These are phyloP conservation scores for Spizaetus ornatus DNA, from an alignment of 2,113 vertebrate genomes.

Conservation along the genomic window DNA sequence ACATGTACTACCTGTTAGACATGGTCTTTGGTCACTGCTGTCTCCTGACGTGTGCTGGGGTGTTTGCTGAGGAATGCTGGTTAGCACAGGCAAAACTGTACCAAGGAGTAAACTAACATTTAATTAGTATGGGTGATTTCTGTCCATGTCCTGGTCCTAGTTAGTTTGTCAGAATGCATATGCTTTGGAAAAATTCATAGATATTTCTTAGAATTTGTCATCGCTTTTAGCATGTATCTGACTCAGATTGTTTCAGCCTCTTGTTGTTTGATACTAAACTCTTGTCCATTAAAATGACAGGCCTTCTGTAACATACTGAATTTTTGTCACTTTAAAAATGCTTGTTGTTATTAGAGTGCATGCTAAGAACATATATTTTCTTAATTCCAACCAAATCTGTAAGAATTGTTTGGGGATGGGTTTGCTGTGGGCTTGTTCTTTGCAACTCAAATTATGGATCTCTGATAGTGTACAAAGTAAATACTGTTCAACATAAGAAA, in stretches of 20 bases:
- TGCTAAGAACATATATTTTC: not conserved
- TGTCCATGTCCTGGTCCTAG: not conserved
- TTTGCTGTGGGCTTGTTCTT: not conserved
- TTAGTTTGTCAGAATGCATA: not conserved
- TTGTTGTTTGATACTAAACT: not conserved
- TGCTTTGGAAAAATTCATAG: not conserved
- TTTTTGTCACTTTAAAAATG: not conserved
- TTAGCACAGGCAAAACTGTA: not conserved
- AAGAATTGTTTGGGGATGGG: not conserved
- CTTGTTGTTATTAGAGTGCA: not conserved
- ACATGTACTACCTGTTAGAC: accelerated
- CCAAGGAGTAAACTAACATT: not conserved
- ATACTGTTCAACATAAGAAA: not conserved
- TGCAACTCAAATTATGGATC: not conserved
- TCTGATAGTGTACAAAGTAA: not conserved
- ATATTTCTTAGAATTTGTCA: not conserved
- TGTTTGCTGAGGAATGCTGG: not conserved
- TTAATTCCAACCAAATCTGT: not conserved
- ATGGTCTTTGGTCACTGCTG: not conserved
- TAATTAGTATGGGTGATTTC: not conserved
- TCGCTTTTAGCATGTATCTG: not conserved
- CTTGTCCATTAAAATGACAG: not conserved
- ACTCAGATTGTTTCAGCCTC: accelerated
- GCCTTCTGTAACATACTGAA: not conserved
- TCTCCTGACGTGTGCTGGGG: not conserved